A percentile compares a stretch with the other conserved stretches of the same genome.
These are phyloP conservation scores for Anarhynchus alexandrinus DNA, from an alignment of 2,113 vertebrate genomes.

Conservation along the genomic window DNA sequence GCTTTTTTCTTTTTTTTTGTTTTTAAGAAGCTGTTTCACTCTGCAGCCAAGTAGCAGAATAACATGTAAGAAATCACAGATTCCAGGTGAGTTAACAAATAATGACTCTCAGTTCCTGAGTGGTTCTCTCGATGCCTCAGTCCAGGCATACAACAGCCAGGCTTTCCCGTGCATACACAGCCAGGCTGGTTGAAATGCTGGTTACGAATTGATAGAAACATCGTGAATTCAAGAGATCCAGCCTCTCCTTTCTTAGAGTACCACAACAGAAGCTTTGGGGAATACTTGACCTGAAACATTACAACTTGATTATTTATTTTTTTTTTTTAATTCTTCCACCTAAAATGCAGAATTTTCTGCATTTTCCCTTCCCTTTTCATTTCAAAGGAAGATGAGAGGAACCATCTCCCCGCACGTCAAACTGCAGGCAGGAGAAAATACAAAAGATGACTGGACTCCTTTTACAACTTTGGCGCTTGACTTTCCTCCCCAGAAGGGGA, in stretches of 20 bases:
- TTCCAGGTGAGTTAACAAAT: constrained; percentile 36
- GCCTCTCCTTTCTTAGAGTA: background rate
- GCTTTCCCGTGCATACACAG: background rate
- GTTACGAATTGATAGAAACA: background rate
- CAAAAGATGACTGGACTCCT: background rate
- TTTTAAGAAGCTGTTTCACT: background rate
- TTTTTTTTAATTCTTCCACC: background rate
- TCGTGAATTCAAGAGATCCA: background rate
- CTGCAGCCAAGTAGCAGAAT: background rate
- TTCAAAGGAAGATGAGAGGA: background rate
- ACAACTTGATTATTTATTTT: background rate
- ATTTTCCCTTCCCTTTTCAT: background rate
- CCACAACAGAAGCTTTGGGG: background rate
- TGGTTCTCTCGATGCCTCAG: background rate
- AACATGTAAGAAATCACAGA: background rate
- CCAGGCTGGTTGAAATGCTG: background rate
- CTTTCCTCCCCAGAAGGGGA: constrained; percentile 37
- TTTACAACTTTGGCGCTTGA: constrained; percentile 1
- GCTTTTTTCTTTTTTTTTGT: background rate
- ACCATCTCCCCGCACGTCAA: background rate
- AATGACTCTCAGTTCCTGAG: constrained; percentile 4
- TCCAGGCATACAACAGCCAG: background rate
- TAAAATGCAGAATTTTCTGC: background rate
- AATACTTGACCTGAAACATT: background rate
- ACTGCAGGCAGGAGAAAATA: background rate